A percentile compares a stretch with the other conserved stretches of the same genome.
phyloP scores from a whole-genome alignment of 2,888 invertebrate species.

The Scrobipalpa costella region DNA sequence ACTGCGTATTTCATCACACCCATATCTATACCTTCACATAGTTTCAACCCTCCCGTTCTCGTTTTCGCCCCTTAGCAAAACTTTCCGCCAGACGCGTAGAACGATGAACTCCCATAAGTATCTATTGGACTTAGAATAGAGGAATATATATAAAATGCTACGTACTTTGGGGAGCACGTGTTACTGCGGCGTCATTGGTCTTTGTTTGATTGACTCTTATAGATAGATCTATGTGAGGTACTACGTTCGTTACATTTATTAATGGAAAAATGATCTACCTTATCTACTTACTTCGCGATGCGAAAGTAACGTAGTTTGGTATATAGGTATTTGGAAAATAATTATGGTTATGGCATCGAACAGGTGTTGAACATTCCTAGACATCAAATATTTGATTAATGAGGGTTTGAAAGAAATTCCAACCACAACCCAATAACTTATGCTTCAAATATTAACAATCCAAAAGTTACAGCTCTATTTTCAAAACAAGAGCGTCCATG shows the following conservation, averaged over 20 bases:
- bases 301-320: not conserved
- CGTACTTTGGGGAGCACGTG: not conserved
- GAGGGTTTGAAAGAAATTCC: not conserved
- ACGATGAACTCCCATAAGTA: slow-evolving; percentile 1
- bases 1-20: not conserved
- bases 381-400: not conserved
- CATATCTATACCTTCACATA: not conserved
- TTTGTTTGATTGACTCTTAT: not conserved
- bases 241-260: not conserved
- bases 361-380: not conserved
- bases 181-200: not conserved
- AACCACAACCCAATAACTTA: not conserved
- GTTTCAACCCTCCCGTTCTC: not conserved
- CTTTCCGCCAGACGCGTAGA: slow-evolving; percentile 6
- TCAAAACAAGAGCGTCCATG: not conserved
- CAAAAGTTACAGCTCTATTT: not conserved
- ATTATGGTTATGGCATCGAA: no score
- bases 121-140: no score
- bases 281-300: no score
- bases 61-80: not conserved
- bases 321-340: not conserved
- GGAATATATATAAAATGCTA: not conserved
- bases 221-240: not conserved
- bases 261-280: no score
- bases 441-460: not conserved